Evolutionary conservation across 1,140 invertebrate species (phyloP).

Genomic region (Chironomus tepperi): DNA sequence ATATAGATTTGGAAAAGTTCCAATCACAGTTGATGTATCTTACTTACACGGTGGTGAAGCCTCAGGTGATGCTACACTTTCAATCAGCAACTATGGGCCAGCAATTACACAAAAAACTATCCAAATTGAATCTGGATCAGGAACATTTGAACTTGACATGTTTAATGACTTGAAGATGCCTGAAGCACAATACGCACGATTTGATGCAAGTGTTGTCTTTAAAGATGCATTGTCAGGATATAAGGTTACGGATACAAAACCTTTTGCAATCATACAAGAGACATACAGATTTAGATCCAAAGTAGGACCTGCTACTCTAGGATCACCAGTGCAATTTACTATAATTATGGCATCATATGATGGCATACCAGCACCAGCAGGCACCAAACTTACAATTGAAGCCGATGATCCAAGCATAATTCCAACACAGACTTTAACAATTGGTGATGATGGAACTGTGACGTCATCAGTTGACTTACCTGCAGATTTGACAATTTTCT

Average conservation of each 20-base stretch:
- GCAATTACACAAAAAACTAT: no score
- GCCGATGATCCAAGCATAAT: background rate
- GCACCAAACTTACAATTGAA: background rate
- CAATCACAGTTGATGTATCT: no score
- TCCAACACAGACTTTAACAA: background rate
- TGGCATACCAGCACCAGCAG: background rate
- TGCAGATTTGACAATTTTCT: no score
- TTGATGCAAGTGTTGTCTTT: background rate
- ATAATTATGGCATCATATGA: background rate
- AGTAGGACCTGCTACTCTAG: no score
- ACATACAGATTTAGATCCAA: background rate
- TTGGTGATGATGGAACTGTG: background rate
- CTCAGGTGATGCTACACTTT: no score
- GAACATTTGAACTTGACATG: constrained; percentile 61
- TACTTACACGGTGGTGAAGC: no score
- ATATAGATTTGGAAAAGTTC: no score
- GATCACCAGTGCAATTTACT: background rate
- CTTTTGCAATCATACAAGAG: constrained; percentile 22
- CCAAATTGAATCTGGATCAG: constrained; percentile 48
- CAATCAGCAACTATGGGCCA: no score
- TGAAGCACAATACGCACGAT: background rate
- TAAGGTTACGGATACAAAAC: constrained; percentile 49
- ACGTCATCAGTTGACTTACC: no score
- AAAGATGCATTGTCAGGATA: background rate
- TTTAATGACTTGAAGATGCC: constrained; percentile 44